Evolutionary conservation across 2,888 invertebrate species (phyloP).

Genomic region (Gastrophysa polygoni): DNA sequence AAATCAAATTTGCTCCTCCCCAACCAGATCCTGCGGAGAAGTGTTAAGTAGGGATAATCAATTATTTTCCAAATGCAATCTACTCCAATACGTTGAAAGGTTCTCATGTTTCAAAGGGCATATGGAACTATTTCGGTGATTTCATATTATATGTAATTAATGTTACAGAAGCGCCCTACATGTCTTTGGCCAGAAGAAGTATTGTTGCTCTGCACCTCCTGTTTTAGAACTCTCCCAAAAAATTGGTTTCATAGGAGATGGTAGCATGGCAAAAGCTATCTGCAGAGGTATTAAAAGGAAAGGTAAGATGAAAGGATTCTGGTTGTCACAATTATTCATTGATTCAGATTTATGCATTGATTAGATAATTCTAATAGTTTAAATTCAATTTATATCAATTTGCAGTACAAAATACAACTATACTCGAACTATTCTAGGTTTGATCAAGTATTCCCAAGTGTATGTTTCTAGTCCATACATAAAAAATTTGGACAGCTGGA

Average conservation of each 20-base stretch:
- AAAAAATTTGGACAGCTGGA: constrained; percentile 71
- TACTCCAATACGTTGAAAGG: too few species aligned
- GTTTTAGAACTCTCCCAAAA: constrained; percentile 51
- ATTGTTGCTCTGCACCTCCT: constrained; percentile 19
- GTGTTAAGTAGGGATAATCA: too few species aligned
- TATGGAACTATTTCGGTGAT: neutral
- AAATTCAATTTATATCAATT: too few species aligned
- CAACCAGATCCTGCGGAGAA: too few species aligned
- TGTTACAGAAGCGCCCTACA: constrained; percentile 4
- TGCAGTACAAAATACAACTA: too few species aligned
- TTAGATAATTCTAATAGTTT: too few species aligned
- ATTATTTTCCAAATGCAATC: too few species aligned
- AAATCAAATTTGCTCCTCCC: too few species aligned
- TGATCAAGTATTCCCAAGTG: constrained; percentile 68
- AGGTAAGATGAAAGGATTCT: constrained; percentile 57
- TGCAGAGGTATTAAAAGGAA: constrained; percentile 73
- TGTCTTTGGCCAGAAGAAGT: constrained; percentile 13
- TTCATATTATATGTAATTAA: neutral
- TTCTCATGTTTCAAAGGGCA: too few species aligned
- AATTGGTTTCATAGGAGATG: constrained; percentile 87
- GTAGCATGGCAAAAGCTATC: constrained; percentile 89
- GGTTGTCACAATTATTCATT: too few species aligned
- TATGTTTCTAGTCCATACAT: constrained; percentile 76
- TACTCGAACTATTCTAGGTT: constrained; percentile 58
- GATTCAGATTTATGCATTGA: too few species aligned